Evolutionary conservation across 2,888 invertebrate genomes (phyloP).

Genomic region (Itoplectis maculator): DNA sequence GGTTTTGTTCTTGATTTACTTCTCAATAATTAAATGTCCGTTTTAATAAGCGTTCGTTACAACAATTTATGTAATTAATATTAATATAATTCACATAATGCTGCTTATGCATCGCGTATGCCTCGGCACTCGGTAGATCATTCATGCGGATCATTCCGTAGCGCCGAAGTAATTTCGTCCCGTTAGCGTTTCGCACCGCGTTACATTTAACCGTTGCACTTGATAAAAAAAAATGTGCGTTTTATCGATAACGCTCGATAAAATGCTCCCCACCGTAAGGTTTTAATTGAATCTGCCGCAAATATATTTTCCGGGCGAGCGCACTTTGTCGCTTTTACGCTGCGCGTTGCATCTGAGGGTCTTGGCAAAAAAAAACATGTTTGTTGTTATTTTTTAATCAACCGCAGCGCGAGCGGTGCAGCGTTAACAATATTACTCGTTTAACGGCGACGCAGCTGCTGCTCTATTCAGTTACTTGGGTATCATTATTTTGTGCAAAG

Average conservation of each 20-base stretch:
- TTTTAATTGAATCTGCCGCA: slow-evolving; percentile 29
- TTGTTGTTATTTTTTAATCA: slow-evolving; percentile 9
- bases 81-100: too few species aligned
- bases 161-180: background rate
- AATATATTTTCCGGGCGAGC: slow-evolving; percentile 8
- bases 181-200: slow-evolving; percentile 5
- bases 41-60: too few species aligned
- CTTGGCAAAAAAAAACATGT: too few species aligned
- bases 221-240: background rate
- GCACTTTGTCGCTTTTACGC: background rate
- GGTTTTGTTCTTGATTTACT: too few species aligned
- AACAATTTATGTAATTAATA: too few species aligned
- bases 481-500: slow-evolving; percentile 20
- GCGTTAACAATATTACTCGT: slow-evolving; percentile 1
- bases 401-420: background rate
- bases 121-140: too few species aligned
- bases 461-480: slow-evolving; percentile 1
- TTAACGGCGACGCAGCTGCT: slow-evolving; percentile 8
- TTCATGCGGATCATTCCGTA: background rate
- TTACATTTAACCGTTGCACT: background rate
- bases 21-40: too few species aligned
- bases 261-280: slow-evolving; percentile 2
- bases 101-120: too few species aligned
- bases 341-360: background rate
- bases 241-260: slow-evolving; percentile 38